A percentile compares a stretch with the other conserved stretches of the same genome.
Evolutionary conservation across 2,888 invertebrate genomes (phyloP).

Genomic region (Polymixis flavicincta): DNA sequence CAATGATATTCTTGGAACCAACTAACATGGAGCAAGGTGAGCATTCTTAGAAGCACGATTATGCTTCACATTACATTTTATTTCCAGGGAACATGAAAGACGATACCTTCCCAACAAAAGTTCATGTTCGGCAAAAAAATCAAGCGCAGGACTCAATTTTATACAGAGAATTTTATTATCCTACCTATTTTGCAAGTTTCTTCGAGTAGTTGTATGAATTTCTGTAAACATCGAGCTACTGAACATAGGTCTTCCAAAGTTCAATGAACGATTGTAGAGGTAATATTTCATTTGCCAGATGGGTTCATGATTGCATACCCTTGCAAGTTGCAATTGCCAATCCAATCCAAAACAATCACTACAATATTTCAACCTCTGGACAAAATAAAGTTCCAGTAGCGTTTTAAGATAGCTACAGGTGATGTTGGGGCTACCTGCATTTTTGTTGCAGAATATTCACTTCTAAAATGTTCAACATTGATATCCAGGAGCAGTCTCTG

Average conservation of each 20-base stretch:
- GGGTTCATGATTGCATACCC: background rate
- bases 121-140: constrained; percentile 13
- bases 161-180: constrained; percentile 6
- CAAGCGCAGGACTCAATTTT: constrained; percentile 4
- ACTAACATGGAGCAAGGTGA: background rate
- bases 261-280: background rate
- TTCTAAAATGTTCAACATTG: background rate
- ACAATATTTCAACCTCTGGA: constrained; percentile 3
- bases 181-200: background rate
- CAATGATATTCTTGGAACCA: constrained; percentile 11
- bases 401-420: background rate
- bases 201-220: background rate
- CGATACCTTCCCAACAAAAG: constrained; percentile 23
- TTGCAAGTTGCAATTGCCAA: background rate
- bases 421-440: background rate
- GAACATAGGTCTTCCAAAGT: background rate
- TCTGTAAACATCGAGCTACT: background rate
- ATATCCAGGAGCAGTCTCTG: background rate
- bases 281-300: constrained; percentile 6
- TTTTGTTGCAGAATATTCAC: background rate
- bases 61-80: constrained; percentile 3
- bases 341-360: constrained; percentile 5
- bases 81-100: constrained; percentile 7
- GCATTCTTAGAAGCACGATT: background rate
- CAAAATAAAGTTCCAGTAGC: constrained; percentile 8